Percentiles rank a stretch among this genome's conserved stretches.
phyloP scores from a whole-genome alignment of 2,888 invertebrate genomes.

The Phytoseiulus persimilis region DNA sequence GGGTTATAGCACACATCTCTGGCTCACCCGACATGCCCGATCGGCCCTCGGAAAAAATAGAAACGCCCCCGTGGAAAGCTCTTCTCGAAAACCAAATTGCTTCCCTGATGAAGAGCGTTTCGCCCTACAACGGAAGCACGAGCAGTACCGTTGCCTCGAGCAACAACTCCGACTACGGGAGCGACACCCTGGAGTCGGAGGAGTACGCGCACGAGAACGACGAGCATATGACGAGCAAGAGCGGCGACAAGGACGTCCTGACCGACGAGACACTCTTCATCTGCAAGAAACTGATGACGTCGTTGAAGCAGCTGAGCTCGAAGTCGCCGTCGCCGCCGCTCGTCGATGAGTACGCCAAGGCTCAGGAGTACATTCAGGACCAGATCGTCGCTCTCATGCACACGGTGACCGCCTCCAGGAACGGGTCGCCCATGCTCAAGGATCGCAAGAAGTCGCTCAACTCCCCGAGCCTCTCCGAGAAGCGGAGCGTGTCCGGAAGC shows the following conservation, averaged over 20 bases:
- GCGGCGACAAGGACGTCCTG: slow-evolving; percentile 44
- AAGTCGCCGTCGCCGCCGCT: slow-evolving; percentile 41
- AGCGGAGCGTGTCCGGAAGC: slow-evolving; percentile 45
- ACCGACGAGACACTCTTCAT: slow-evolving; percentile 72
- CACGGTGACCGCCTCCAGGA: slow-evolving; percentile 44
- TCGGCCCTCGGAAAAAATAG: slow-evolving; percentile 32
- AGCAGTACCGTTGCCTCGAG: slow-evolving; percentile 44
- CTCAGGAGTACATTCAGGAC: slow-evolving; percentile 45
- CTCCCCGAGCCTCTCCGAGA: slow-evolving; percentile 41
- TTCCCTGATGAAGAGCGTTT: slow-evolving; percentile 45
- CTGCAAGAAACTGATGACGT: slow-evolving; percentile 75
- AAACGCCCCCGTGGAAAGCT: slow-evolving; percentile 37
- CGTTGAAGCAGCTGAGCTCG: slow-evolving; percentile 59
- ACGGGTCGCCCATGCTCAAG: slow-evolving; percentile 42
- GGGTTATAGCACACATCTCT: slow-evolving; percentile 45
- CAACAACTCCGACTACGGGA: slow-evolving; percentile 46
- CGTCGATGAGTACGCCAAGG: slow-evolving; percentile 42
- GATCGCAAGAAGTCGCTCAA: slow-evolving; percentile 30
- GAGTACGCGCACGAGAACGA: slow-evolving; percentile 44
- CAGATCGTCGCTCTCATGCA: slow-evolving; percentile 45
- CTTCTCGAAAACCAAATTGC: slow-evolving; percentile 45
- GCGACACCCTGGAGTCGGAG: slow-evolving; percentile 45
- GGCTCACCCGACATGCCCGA: slow-evolving; percentile 39
- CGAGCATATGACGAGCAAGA: slow-evolving; percentile 11
- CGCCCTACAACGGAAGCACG: slow-evolving; percentile 44